These are phyloP conservation scores for Aleiodes sp. DNA, from an alignment of 1,140 invertebrate genomes.

Conservation along the genomic window DNA sequence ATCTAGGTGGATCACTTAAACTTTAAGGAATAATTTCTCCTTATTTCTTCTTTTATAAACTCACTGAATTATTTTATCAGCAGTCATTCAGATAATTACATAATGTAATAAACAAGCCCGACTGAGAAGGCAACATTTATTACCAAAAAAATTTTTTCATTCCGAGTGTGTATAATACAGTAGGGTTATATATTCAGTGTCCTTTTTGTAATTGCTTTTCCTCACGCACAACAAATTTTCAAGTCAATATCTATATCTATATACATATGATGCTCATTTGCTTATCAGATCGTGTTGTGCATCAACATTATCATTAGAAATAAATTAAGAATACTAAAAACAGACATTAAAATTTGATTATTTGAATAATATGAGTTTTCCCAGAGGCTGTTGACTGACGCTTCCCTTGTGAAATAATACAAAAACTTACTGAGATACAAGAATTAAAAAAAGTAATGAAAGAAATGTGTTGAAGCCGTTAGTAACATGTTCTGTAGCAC, in stretches of 20 bases:
- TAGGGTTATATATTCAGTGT: neutral
- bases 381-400: neutral
- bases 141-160: neutral
- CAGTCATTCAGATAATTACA: neutral
- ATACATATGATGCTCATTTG: neutral
- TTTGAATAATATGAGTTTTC: neutral
- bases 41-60: neutral
- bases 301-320: slow-evolving; percentile 16
- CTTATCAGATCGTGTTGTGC: slow-evolving; percentile 10
- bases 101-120: neutral
- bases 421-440: too few relatives aligned
- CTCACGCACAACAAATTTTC: neutral
- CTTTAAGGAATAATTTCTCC: neutral
- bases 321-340: neutral
- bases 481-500: neutral
- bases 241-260: neutral
- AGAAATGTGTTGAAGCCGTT: neutral
- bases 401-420: neutral
- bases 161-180: neutral
- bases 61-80: neutral
- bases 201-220: neutral
- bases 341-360: slow-evolving; percentile 3
- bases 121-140: neutral
- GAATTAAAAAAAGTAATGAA: neutral
- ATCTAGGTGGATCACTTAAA: neutral